A percentile compares a stretch with the other conserved stretches of the same genome.
phyloP scores from a whole-genome alignment of 2,797 vertebrate species.

The Hozukius guyotensis region DNA sequence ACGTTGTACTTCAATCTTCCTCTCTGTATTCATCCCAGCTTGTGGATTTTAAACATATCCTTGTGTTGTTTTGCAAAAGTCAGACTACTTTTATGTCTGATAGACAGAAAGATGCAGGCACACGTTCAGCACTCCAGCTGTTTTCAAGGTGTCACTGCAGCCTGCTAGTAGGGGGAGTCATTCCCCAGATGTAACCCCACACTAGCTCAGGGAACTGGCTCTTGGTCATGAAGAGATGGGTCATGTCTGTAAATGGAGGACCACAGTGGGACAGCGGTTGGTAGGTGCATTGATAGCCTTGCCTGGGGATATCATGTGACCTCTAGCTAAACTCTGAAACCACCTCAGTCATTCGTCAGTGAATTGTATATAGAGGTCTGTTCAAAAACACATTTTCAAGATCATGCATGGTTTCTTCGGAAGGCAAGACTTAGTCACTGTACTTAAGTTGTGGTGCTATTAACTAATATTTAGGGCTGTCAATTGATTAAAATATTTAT shows the following conservation, averaged over 20 bases:
- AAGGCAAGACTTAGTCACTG: background rate
- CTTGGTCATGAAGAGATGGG: constrained; percentile 17
- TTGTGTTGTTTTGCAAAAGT: background rate
- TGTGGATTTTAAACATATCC: background rate
- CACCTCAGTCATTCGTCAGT: background rate
- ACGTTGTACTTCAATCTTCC: background rate
- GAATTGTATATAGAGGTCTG: background rate
- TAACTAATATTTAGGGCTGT: background rate
- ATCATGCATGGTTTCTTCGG: background rate
- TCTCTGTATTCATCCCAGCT: background rate
- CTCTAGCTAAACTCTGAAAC: constrained; percentile 25
- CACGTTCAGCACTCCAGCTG: constrained; percentile 39
- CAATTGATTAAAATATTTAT: no score
- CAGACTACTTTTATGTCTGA: background rate
- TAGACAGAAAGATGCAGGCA: background rate
- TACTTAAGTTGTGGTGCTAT: background rate
- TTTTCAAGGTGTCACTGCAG: constrained; percentile 38
- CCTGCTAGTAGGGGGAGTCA: constrained; percentile 67
- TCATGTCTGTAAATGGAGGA: constrained; percentile 36
- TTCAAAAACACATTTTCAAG: constrained; percentile 2
- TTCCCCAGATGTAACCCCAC: constrained; percentile 43
- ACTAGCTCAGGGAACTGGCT: constrained; percentile 35
- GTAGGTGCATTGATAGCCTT: constrained; percentile 17
- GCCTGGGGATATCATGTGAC: constrained; percentile 24
- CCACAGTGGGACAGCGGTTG: constrained; percentile 36